These are phyloP conservation scores for Saimiri boliviensis DNA, from an alignment of 2,113 vertebrate genomes.

Conservation along the genomic window DNA sequence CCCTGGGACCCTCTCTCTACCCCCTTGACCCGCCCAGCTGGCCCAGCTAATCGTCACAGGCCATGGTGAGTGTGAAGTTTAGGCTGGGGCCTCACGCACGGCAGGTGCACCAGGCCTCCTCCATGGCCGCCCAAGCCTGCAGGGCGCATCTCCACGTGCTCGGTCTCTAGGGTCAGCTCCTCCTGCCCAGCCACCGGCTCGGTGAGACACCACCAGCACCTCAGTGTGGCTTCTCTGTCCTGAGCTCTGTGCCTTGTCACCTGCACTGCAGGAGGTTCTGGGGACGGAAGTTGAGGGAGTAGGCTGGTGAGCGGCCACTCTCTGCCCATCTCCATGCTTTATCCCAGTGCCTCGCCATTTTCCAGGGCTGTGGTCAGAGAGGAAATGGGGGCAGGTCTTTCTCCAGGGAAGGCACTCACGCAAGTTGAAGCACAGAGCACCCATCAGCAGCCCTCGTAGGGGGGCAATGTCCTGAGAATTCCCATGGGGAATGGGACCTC, in stretches of 20 bases:
- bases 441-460: background rate
- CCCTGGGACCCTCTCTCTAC: background rate
- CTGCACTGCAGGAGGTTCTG: background rate
- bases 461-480: background rate
- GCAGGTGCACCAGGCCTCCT: slow-evolving; percentile 8
- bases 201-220: slow-evolving; percentile 31
- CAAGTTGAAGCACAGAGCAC: background rate
- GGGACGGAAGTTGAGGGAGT: background rate
- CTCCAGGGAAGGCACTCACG: background rate
- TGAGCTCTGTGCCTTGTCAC: background rate
- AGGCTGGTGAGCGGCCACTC: background rate
- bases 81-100: background rate
- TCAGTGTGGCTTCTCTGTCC: background rate
- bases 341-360: background rate
- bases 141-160: background rate
- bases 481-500: background rate
- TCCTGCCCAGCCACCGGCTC: slow-evolving; percentile 52
- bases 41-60: slow-evolving; percentile 13
- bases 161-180: background rate
- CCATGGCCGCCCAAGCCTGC: background rate
- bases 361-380: background rate
- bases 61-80: background rate
- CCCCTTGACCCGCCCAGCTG: background rate
- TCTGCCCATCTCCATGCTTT: background rate
- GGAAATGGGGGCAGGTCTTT: background rate